phyloP scores from a whole-genome alignment of 2,113 vertebrate species.

The Jaculus jaculus region DNA sequence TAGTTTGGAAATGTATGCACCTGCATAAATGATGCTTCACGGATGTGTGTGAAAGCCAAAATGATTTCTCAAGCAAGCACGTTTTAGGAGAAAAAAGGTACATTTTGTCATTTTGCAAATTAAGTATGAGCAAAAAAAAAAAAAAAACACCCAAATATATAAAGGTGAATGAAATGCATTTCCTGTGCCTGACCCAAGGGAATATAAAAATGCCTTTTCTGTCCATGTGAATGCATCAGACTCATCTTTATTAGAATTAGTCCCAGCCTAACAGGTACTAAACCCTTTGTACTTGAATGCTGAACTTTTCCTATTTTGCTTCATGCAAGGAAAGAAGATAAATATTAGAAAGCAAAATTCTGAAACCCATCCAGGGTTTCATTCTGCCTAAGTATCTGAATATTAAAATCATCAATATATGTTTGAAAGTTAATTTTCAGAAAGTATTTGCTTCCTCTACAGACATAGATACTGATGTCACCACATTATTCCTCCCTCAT shows the following conservation, averaged over 20 bases:
- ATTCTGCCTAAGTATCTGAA: background rate
- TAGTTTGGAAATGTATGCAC: background rate
- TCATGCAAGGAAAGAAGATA: conserved; percentile 18
- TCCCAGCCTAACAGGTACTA: background rate
- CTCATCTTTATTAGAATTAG: background rate
- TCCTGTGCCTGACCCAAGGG: background rate
- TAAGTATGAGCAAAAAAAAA: background rate
- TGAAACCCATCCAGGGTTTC: background rate
- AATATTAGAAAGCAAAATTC: conserved; percentile 51
- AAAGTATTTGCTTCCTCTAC: conserved; percentile 27
- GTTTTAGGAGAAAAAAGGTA: background rate
- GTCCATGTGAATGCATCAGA: background rate
- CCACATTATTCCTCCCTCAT: background rate
- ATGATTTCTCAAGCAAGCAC: conserved; percentile 16
- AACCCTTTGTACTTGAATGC: conserved; percentile 18
- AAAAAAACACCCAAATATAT: background rate
- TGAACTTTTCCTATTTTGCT: conserved; percentile 40
- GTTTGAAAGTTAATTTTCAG: conserved; percentile 52
- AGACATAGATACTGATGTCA: background rate
- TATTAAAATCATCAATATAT: conserved; percentile 38
- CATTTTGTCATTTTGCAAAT: background rate
- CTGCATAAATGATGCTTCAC: background rate
- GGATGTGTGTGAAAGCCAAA: background rate
- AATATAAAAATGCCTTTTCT: background rate
- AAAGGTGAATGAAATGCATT: conserved; percentile 12